Percentiles rank a stretch among this genome's conserved stretches.
These are phyloP conservation scores for Lucilia sericata DNA, from an alignment of 1,140 invertebrate genomes.

Conservation along the genomic window DNA sequence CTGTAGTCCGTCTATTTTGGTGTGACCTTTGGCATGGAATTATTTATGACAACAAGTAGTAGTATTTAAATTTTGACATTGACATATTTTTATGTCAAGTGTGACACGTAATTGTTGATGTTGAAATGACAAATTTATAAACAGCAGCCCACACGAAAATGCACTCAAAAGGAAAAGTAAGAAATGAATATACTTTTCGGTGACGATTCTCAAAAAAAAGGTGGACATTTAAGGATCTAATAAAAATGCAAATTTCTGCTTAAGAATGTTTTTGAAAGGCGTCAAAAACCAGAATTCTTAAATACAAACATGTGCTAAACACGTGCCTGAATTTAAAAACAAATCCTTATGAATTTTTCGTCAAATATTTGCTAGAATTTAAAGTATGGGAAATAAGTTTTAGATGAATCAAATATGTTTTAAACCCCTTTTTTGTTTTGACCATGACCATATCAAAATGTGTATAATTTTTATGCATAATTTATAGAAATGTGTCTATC, in stretches of 20 bases:
- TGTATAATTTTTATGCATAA: neutral
- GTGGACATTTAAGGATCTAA: neutral
- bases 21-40: neutral
- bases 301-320: neutral
- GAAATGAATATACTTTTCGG: neutral
- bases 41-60: neutral
- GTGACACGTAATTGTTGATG: conserved; percentile 12
- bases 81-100: conserved; percentile 21
- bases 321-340: neutral
- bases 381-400: neutral
- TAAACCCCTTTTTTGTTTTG: neutral
- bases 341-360: neutral
- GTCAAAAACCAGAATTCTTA: neutral
- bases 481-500: neutral
- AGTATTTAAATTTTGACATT: neutral
- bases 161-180: neutral
- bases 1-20: neutral
- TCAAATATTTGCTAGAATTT: neutral
- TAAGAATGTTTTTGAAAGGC: neutral
- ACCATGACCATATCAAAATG: neutral
- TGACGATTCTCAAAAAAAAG: neutral
- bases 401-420: neutral
- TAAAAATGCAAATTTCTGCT: neutral
- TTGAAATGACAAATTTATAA: conserved; percentile 17
- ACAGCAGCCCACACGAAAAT: neutral